A percentile compares a stretch with the other conserved stretches of the same genome.
phyloP scores from a whole-genome alignment of 2,888 invertebrate genomes.

The Amaurobius ferox region DNA sequence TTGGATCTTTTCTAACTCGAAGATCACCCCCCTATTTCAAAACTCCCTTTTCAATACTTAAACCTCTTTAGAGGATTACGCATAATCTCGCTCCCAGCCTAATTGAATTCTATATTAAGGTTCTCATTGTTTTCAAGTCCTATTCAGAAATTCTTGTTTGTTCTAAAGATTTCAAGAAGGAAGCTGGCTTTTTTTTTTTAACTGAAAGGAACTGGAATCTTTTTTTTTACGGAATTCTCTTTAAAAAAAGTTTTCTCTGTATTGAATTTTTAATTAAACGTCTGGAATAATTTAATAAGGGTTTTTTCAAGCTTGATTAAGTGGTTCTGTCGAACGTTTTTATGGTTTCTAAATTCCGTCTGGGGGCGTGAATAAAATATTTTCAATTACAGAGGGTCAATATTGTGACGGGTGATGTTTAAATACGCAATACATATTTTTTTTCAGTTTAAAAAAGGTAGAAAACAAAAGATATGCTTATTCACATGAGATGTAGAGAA shows the following conservation, averaged over 20 bases:
- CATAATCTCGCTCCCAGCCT: slow-evolving; percentile 56
- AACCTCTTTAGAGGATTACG: slow-evolving; percentile 50
- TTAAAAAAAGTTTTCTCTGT: background rate
- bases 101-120: slow-evolving; percentile 69
- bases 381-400: background rate
- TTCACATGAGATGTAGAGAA: no score
- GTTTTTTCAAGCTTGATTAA: slow-evolving; percentile 11
- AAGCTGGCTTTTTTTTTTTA: slow-evolving; percentile 31
- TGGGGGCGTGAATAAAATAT: background rate
- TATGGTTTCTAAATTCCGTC: background rate
- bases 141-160: slow-evolving; percentile 11
- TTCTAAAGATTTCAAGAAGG: slow-evolving; percentile 22
- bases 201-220: background rate
- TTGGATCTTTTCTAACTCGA: background rate
- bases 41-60: slow-evolving; percentile 38
- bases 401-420: background rate
- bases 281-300: slow-evolving; percentile 13
- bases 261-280: slow-evolving; percentile 65
- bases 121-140: slow-evolving; percentile 34
- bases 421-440: background rate
- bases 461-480: background rate
- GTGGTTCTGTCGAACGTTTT: background rate
- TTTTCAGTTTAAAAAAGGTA: background rate
- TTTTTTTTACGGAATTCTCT: slow-evolving; percentile 18
- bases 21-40: background rate